These are phyloP conservation scores for Falco novaeseelandiae DNA, from an alignment of 2,797 vertebrate genomes.

Conservation along the genomic window DNA sequence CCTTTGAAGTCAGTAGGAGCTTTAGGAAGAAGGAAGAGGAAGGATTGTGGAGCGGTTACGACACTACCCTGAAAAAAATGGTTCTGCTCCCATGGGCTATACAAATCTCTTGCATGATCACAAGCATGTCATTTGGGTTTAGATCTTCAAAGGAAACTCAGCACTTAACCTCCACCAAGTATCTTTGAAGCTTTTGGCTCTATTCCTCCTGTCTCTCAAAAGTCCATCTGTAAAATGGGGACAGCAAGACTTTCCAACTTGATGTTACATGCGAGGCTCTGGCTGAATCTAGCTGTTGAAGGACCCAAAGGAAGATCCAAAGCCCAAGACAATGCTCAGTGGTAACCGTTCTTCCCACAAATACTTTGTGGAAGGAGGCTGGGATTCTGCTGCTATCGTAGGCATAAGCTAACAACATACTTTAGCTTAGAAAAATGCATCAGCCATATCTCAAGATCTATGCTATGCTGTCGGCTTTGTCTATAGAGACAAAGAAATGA, in stretches of 20 bases:
- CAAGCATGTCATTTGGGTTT: constrained; percentile 53
- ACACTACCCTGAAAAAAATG: constrained; percentile 55
- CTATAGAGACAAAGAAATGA: not conserved
- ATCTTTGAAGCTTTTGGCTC: constrained; percentile 57
- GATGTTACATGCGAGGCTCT: not conserved
- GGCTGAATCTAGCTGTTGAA: not conserved
- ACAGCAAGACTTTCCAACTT: not conserved
- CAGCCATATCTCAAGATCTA: not conserved
- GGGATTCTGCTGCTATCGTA: not conserved
- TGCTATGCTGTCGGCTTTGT: not conserved
- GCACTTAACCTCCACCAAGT: constrained; percentile 51
- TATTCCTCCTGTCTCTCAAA: constrained; percentile 27
- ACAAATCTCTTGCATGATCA: constrained; percentile 52
- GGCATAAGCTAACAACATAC: not conserved
- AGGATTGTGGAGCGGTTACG: constrained; percentile 50
- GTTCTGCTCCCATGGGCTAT: constrained; percentile 2
- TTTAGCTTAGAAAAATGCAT: constrained; percentile 23
- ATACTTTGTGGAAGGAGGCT: not conserved
- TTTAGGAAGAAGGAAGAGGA: constrained; percentile 53
- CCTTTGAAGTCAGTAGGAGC: constrained; percentile 66
- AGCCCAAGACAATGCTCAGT: not conserved
- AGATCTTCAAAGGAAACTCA: constrained; percentile 56
- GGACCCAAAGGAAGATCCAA: not conserved
- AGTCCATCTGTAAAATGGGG: constrained; percentile 28
- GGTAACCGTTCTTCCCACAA: not conserved